A percentile compares a stretch with the other conserved stretches of the same genome.
phyloP scores from a whole-genome alignment of 2,113 vertebrate genomes.

The Xenopus borealis region DNA sequence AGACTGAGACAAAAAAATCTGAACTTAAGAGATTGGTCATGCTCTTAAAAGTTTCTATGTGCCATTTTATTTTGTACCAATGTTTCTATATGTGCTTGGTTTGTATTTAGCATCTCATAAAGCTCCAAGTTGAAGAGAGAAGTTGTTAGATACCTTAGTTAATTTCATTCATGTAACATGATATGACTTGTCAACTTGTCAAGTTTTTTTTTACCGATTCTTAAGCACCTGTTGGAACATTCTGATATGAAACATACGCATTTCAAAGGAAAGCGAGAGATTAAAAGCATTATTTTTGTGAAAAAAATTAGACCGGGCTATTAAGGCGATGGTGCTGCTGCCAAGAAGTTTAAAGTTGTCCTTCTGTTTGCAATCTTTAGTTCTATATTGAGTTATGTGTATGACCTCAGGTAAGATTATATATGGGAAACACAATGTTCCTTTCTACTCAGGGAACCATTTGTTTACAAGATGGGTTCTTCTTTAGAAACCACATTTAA shows the following conservation, averaged over 20 bases:
- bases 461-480: conserved; percentile 39
- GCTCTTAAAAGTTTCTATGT: too few relatives aligned
- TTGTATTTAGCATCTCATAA: too few relatives aligned
- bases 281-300: neutral
- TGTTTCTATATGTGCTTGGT: too few relatives aligned
- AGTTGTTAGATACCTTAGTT: too few relatives aligned
- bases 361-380: conserved; percentile 25
- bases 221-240: conserved; percentile 8
- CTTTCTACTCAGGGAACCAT: conserved; percentile 32
- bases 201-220: neutral
- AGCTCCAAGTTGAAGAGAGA: too few relatives aligned
- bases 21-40: too few relatives aligned
- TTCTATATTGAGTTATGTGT: conserved; percentile 37
- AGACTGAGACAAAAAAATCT: too few relatives aligned
- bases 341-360: conserved; percentile 18
- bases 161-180: too few relatives aligned
- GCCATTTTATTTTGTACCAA: too few relatives aligned
- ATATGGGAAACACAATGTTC: conserved; percentile 46
- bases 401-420: conserved; percentile 46
- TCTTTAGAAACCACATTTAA: conserved; percentile 26
- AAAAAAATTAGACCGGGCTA: neutral
- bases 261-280: neutral
- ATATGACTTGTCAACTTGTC: neutral
- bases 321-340: neutral
- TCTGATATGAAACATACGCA: neutral